These are phyloP conservation scores for Pasiphila rectangulata DNA, from an alignment of 2,888 invertebrate genomes.

Conservation along the genomic window DNA sequence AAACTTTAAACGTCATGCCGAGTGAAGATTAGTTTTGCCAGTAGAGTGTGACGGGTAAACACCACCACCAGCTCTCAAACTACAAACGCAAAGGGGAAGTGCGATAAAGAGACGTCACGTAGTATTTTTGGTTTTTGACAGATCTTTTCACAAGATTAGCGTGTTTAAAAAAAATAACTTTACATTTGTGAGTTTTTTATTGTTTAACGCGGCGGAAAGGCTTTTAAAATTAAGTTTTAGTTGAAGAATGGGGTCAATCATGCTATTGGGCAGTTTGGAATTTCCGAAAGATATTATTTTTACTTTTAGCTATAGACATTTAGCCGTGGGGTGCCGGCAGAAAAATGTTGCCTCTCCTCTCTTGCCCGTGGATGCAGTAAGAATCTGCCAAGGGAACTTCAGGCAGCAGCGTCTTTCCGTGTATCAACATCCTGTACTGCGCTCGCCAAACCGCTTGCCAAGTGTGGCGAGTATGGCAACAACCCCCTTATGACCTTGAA, in stretches of 20 bases:
- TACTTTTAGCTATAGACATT: too few relatives aligned
- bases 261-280: slow-evolving; percentile 27
- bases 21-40: too few relatives aligned
- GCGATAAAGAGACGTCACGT: slow-evolving; percentile 75
- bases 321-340: too few relatives aligned
- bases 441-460: too few relatives aligned
- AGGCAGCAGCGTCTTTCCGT: too few relatives aligned
- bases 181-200: slow-evolving; percentile 32
- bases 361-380: too few relatives aligned
- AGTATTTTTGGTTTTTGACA: slow-evolving; percentile 47
- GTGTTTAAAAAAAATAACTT: slow-evolving; percentile 31
- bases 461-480: too few relatives aligned
- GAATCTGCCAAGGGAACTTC: too few relatives aligned
- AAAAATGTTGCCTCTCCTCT: too few relatives aligned
- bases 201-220: slow-evolving; percentile 24
- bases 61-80: background rate
- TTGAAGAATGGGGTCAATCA: slow-evolving; percentile 30
- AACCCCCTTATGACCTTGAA: too few relatives aligned
- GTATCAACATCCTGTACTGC: too few relatives aligned
- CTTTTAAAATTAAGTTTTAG: slow-evolving; percentile 27
- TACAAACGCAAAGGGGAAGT: slow-evolving; percentile 27
- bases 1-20: too few relatives aligned
- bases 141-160: slow-evolving; percentile 51
- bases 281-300: slow-evolving; percentile 11
- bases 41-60: slow-evolving; percentile 4